These are phyloP conservation scores for Pyrocoelia pectoralis DNA, from an alignment of 2,888 invertebrate genomes.

Conservation along the genomic window DNA sequence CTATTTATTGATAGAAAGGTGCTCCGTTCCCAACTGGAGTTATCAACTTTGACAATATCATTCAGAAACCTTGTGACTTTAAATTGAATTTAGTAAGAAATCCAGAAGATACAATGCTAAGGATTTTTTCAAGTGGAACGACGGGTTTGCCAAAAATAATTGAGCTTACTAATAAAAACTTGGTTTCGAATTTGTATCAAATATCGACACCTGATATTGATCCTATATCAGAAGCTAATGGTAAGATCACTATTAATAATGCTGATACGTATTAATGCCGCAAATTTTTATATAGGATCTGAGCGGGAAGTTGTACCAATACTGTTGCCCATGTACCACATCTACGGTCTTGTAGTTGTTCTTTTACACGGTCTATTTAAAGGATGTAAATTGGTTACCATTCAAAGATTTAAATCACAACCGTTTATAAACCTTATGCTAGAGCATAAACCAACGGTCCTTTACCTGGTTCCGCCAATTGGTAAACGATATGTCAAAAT, in stretches of 20 bases:
- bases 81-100: constrained; percentile 50
- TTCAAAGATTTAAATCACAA: constrained; percentile 51
- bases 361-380: constrained; percentile 58
- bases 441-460: constrained; percentile 41
- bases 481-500: constrained; percentile 46
- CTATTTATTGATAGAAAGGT: background rate
- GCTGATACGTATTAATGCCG: too few species aligned
- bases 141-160: constrained; percentile 81
- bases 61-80: constrained; percentile 52
- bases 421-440: constrained; percentile 41
- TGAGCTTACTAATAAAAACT: constrained; percentile 62
- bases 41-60: constrained; percentile 67
- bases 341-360: constrained; percentile 62
- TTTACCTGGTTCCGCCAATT: constrained; percentile 65
- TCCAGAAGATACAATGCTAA: constrained; percentile 68
- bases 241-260: too few species aligned
- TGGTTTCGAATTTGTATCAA: constrained; percentile 54
- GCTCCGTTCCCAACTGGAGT: constrained; percentile 48
- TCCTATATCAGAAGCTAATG: background rate
- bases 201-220: background rate
- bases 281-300: too few species aligned
- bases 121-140: constrained; percentile 84
- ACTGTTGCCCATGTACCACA: constrained; percentile 64
- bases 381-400: too few species aligned
- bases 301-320: constrained; percentile 52